Evolutionary conservation across 1,140 invertebrate species (phyloP).

Genomic region (Bactericera cockerelli): DNA sequence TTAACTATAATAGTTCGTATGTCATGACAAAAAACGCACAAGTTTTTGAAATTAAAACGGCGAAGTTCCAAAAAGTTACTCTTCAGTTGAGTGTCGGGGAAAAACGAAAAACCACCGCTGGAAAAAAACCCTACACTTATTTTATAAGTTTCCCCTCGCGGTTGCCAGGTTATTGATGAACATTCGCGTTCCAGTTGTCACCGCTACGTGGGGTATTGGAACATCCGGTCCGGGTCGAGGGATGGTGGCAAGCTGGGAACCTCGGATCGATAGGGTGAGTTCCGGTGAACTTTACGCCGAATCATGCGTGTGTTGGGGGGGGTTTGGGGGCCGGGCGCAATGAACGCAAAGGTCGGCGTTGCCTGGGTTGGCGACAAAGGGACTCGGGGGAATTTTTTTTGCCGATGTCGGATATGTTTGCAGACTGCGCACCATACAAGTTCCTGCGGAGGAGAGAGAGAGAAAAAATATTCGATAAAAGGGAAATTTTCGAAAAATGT

Average conservation of each 20-base stretch:
- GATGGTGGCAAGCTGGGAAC: slow-evolving; percentile 88
- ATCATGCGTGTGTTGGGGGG: slow-evolving; percentile 66
- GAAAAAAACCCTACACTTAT: slow-evolving; percentile 93
- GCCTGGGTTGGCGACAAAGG: slow-evolving; percentile 88
- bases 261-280: slow-evolving; percentile 82
- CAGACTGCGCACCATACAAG: slow-evolving; percentile 69
- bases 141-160: slow-evolving; percentile 85
- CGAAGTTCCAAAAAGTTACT: slow-evolving; percentile 46
- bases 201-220: slow-evolving; percentile 79
- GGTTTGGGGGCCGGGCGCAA: slow-evolving; percentile 79
- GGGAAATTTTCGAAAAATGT: no score
- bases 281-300: slow-evolving; percentile 88
- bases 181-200: slow-evolving; percentile 82
- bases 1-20: slow-evolving; percentile 93
- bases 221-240: slow-evolving; percentile 71
- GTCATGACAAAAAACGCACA: slow-evolving; percentile 88
- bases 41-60: slow-evolving; percentile 79
- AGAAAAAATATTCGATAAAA: no score
- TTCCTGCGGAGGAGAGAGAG: background rate
- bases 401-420: slow-evolving; percentile 66
- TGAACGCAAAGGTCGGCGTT: slow-evolving; percentile 92
- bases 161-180: slow-evolving; percentile 79
- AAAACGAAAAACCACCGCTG: slow-evolving; percentile 91
- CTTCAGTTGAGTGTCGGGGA: slow-evolving; percentile 85
- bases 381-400: slow-evolving; percentile 62